Percentiles rank a stretch among this genome's conserved stretches.
phyloP scores from a whole-genome alignment of 2,113 vertebrate species.

The Microcebus jonahi region DNA sequence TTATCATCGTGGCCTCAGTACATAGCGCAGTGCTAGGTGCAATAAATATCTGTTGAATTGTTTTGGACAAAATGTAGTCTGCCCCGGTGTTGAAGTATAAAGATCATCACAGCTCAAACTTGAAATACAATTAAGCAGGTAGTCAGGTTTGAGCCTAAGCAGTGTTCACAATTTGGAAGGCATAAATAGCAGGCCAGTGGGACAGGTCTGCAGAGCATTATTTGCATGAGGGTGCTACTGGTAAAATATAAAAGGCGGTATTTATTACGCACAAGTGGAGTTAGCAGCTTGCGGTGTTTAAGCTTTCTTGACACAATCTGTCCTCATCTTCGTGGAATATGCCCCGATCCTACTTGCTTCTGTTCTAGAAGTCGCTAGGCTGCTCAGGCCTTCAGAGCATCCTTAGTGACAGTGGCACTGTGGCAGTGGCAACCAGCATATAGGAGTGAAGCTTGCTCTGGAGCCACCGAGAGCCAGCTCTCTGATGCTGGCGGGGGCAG shows the following conservation, averaged over 20 bases:
- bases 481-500: too few relatives aligned
- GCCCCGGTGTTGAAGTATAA: background rate
- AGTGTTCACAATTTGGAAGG: background rate
- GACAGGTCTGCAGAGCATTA: background rate
- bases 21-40: background rate
- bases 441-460: background rate
- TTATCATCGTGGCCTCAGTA: background rate
- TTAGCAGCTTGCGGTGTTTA: background rate
- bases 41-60: background rate
- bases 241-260: background rate
- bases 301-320: background rate
- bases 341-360: background rate
- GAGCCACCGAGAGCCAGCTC: background rate
- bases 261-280: background rate
- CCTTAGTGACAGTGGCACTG: background rate
- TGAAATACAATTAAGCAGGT: background rate
- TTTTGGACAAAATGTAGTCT: background rate
- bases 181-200: background rate
- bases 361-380: background rate
- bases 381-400: background rate
- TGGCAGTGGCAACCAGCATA: background rate
- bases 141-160: background rate
- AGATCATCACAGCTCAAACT: background rate
- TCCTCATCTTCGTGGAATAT: background rate
- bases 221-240: background rate